Conservation (phyloP, 2,113 vertebrate species). For the Nycticorax nycticorax region DNA sequence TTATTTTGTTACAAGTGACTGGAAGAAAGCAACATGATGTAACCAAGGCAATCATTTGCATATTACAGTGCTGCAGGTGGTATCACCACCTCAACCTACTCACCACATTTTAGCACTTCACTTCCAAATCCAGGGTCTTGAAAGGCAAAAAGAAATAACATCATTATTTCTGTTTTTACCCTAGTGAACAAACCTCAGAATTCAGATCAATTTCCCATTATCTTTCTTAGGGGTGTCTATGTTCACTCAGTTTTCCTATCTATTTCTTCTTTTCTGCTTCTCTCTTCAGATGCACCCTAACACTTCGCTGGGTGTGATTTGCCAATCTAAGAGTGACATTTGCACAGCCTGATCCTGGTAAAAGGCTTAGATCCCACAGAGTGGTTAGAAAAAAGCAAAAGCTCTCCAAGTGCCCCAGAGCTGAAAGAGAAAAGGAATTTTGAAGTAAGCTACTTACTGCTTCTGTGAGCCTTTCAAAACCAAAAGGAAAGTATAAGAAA, state of each 20-base stretch:
- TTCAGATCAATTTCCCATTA: neutral
- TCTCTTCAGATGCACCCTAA: neutral
- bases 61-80: neutral
- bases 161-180: neutral
- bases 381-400: neutral
- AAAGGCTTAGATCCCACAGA: neutral
- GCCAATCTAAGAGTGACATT: neutral
- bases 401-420: neutral
- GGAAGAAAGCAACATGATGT: neutral
- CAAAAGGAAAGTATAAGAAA: neutral
- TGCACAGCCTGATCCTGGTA: neutral
- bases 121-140: neutral
- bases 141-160: neutral
- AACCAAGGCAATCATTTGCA: neutral
- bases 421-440: neutral
- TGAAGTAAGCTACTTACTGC: neutral
- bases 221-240: neutral
- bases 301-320: neutral
- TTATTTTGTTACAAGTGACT: neutral
- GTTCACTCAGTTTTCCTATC: neutral
- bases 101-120: slow-evolving; percentile 23
- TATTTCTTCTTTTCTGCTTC: neutral
- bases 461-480: neutral
- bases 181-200: neutral
- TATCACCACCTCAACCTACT: slow-evolving; percentile 33